These are phyloP conservation scores for Saimiri boliviensis DNA, from an alignment of 2,113 vertebrate species.

Conservation along the genomic window DNA sequence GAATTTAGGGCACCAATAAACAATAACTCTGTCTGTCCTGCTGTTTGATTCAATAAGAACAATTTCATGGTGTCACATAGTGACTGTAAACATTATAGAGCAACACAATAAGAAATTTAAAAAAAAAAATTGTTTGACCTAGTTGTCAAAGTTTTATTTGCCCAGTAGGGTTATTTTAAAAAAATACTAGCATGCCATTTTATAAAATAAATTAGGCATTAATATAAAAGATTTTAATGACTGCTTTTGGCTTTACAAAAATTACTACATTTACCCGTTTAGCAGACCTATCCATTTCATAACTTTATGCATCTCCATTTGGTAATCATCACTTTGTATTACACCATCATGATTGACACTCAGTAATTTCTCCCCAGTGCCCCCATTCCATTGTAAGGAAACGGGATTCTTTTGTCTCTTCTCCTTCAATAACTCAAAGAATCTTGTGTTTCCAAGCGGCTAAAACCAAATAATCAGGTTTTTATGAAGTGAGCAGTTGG, in stretches of 20 bases:
- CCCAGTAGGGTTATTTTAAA: not conserved
- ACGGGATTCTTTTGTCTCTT: not conserved
- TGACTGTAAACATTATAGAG: not conserved
- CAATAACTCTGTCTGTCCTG: not conserved
- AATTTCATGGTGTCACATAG: not conserved
- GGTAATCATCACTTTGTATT: not conserved
- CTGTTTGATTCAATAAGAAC: not conserved
- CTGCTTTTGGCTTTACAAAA: not conserved
- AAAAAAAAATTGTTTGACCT: not conserved
- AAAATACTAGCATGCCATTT: not conserved
- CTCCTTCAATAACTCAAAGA: not conserved
- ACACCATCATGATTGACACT: not conserved
- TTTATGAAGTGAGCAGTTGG: not conserved
- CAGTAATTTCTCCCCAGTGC: not conserved
- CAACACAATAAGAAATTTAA: not conserved
- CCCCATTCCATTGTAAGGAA: not conserved
- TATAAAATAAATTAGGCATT: not conserved
- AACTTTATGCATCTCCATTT: not conserved
- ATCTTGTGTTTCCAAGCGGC: not conserved
- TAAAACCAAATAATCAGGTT: not conserved
- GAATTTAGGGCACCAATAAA: not conserved
- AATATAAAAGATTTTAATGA: not conserved
- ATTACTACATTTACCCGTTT: not conserved
- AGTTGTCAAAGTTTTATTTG: not conserved
- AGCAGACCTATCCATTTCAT: not conserved